These are phyloP conservation scores for Morone chrysops DNA, from an alignment of 2,113 vertebrate species.

Conservation along the genomic window DNA sequence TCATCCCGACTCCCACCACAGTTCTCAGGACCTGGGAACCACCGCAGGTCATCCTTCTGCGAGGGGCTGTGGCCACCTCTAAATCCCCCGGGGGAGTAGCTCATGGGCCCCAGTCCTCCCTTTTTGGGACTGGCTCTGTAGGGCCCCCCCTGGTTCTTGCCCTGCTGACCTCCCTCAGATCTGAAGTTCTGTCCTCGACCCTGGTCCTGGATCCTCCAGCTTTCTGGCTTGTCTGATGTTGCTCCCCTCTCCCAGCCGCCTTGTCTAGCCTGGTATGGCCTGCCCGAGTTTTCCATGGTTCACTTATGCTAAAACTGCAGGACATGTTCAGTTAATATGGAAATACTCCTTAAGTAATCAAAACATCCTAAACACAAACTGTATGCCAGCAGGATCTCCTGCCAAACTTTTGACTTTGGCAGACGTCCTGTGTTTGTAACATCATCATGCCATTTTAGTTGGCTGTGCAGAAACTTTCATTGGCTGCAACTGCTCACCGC, in stretches of 20 bases:
- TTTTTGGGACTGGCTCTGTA: slow-evolving; percentile 85
- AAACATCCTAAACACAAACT: not conserved
- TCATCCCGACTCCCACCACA: slow-evolving; percentile 78
- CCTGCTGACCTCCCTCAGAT: slow-evolving; percentile 80
- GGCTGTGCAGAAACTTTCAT: not conserved
- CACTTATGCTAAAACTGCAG: slow-evolving; percentile 66
- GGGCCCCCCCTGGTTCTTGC: slow-evolving; percentile 76
- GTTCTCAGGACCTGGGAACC: slow-evolving; percentile 81
- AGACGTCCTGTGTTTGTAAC: not conserved
- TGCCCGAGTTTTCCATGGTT: slow-evolving; percentile 89
- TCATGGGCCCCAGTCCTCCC: slow-evolving; percentile 77
- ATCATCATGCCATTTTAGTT: not conserved
- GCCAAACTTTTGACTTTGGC: not conserved
- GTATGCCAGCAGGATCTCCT: not conserved
- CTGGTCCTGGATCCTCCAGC: slow-evolving; percentile 84
- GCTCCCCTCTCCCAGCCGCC: slow-evolving; percentile 79
- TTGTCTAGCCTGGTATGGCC: slow-evolving; percentile 83
- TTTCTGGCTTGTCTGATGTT: slow-evolving; percentile 81
- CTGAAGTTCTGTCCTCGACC: slow-evolving; percentile 82
- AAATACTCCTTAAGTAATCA: not conserved
- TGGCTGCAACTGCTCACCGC: not conserved
- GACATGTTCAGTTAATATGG: slow-evolving; percentile 17
- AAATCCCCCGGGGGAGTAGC: slow-evolving; percentile 82
- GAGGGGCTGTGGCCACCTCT: slow-evolving; percentile 83
- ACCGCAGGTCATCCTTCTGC: slow-evolving; percentile 86